Conservation (phyloP, 2,888 invertebrate genomes). For the Sisyra nigra region DNA sequence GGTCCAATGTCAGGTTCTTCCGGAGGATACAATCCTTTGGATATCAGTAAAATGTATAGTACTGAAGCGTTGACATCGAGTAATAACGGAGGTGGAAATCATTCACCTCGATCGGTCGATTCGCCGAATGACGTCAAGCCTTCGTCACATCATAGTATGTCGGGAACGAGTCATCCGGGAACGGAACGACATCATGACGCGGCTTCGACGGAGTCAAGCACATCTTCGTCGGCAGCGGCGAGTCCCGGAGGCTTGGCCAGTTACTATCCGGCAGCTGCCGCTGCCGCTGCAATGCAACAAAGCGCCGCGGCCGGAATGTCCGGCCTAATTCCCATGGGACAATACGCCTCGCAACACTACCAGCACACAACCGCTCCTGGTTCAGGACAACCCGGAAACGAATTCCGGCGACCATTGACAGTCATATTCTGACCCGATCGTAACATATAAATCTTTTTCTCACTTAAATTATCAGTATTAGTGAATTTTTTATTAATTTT, state of each 20-base stretch:
- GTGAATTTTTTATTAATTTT: no score
- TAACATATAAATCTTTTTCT: neutral
- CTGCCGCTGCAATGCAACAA: slow-evolving; percentile 25
- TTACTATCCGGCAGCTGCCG: slow-evolving; percentile 32
- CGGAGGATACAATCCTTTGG: slow-evolving; percentile 37
- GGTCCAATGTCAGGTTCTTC: slow-evolving; percentile 23
- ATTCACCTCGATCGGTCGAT: slow-evolving; percentile 38
- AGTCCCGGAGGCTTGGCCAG: slow-evolving; percentile 39
- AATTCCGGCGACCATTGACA: slow-evolving; percentile 57
- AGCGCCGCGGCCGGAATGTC: slow-evolving; percentile 24
- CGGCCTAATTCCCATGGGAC: slow-evolving; percentile 46
- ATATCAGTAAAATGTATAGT: slow-evolving; percentile 49
- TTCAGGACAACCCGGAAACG: slow-evolving; percentile 41
- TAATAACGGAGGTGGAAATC: slow-evolving; percentile 20
- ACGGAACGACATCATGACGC: slow-evolving; percentile 27
- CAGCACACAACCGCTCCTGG: slow-evolving; percentile 30
- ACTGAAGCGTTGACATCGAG: slow-evolving; percentile 43
- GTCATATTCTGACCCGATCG: slow-evolving; percentile 69
- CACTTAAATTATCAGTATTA: no score
- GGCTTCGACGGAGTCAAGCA: slow-evolving; percentile 34
- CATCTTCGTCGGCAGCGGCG: slow-evolving; percentile 44
- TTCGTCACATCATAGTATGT: slow-evolving; percentile 13
- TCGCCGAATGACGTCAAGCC: slow-evolving; percentile 24
- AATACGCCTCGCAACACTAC: slow-evolving; percentile 36
- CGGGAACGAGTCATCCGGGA: slow-evolving; percentile 19